Evolutionary conservation across 2,113 vertebrate genomes (phyloP), one percentile per base, ranked within the genome.

Genomic region (Furnarius figulus): DNA sequence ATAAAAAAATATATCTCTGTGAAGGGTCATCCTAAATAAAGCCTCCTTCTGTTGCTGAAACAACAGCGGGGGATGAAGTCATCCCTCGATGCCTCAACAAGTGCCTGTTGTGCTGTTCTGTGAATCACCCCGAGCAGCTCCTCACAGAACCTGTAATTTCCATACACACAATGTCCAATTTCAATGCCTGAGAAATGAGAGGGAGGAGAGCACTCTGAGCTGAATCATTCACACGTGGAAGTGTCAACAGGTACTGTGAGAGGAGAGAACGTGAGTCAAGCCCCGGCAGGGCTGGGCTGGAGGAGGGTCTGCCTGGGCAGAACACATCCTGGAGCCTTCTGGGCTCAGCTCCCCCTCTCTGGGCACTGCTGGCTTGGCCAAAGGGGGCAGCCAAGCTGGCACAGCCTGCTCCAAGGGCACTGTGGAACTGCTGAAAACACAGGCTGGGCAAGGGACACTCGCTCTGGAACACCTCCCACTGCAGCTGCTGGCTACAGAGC

Each of bases 61-160:
- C 61, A 94, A 80, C 72, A 95, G 70, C 70, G 20, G 61, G 58
- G n/a, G 81, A 92, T 97, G 95, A 95, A 93, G 76, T 96, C 91
- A 96, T 90, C 87, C 39, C 44, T 76, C 22, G 10, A 35, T 62
- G 84, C 95, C 86, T 70, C 88, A 74, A 88, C 89, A 96, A 90
- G 85, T 61, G 87, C 70, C 66, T 72, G 81, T 89, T 95, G 58
- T 56, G 49, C 35, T 82, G 59, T 44, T 85, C 20, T 56, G 70
- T 97, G 95, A 96, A 91, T 97, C 95, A 93, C 70, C 79, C 90
- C 21, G 83, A 94, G 83, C 30, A 50, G 61, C 31, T n/a, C 58
- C 78, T 68, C 71, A 11, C 75, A 72, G 84, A 92, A 93, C 85
- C 95, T 86, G 85, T 49, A 85, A 94, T 96, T 95, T 93, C 76